Evolutionary conservation across 23 tunicate genomes (phyloP).

Genomic region (Halocynthia aurantium): DNA sequence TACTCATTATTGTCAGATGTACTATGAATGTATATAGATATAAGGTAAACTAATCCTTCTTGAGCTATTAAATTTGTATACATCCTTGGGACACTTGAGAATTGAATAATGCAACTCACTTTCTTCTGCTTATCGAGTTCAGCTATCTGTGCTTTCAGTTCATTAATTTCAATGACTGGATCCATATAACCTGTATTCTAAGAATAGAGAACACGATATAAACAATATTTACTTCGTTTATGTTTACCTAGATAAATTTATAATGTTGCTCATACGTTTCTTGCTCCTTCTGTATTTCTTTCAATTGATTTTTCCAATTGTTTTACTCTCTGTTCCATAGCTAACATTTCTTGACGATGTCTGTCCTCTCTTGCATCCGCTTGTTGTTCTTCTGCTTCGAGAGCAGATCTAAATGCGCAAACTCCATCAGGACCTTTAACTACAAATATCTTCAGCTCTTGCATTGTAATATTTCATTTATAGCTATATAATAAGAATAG

Average conservation of each 20-base stretch:
- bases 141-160: constrained; percentile 22
- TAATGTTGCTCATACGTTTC: neutral
- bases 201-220: neutral
- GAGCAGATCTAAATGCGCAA: constrained; percentile 32
- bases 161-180: constrained; percentile 4
- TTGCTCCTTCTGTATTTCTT: neutral
- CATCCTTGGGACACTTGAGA: no score
- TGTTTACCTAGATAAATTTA: neutral
- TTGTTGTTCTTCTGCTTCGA: constrained; percentile 43
- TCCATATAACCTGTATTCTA: neutral
- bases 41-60: neutral
- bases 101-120: neutral
- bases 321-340: constrained; percentile 24
- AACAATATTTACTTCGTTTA: no score
- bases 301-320: constrained; percentile 23
- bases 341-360: constrained; percentile 22
- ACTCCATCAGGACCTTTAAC: no score
- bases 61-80: neutral
- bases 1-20: neutral
- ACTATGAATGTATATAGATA: no score
- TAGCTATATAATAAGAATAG: no score
- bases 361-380: constrained; percentile 24
- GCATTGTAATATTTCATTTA: no score
- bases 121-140: constrained; percentile 17
- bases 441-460: no score